Percentiles rank a stretch among this genome's conserved stretches.
phyloP scores from a whole-genome alignment of 2,797 vertebrate species.

The Mallotus villosus region DNA sequence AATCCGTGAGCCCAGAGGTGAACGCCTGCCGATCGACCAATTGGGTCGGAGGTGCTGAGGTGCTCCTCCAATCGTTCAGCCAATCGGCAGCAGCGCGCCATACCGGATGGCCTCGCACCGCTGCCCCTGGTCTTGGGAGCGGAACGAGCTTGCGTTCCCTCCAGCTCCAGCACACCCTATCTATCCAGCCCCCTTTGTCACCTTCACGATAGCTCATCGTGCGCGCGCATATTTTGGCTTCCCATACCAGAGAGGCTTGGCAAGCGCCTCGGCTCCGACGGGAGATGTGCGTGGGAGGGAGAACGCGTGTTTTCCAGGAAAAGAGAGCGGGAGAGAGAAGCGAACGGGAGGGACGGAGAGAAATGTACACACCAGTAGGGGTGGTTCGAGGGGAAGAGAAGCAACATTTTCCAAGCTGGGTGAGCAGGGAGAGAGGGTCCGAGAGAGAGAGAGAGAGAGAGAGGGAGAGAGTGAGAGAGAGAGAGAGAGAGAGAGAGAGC shows the following conservation, averaged over 20 bases:
- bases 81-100: constrained; percentile 17
- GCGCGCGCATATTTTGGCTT: constrained; percentile 26
- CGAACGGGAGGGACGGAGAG: constrained; percentile 31
- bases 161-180: constrained; percentile 21
- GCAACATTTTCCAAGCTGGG: constrained; percentile 52
- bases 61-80: constrained; percentile 17
- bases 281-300: constrained; percentile 43
- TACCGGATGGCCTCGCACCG: constrained; percentile 37
- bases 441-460: constrained; percentile 46
- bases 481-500: constrained; percentile 54
- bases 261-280: constrained; percentile 31
- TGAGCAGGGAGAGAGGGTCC: constrained; percentile 35
- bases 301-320: constrained; percentile 45
- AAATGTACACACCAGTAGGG: constrained; percentile 38
- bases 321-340: constrained; percentile 22
- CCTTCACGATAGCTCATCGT: constrained; percentile 23
- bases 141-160: constrained; percentile 29
- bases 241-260: constrained; percentile 26
- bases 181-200: constrained; percentile 35
- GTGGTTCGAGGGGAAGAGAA: constrained; percentile 57
- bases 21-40: constrained; percentile 55
- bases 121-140: constrained; percentile 44
- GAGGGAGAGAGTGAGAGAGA: constrained; percentile 42
- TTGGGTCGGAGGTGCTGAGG: constrained; percentile 60
- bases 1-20: constrained; percentile 57